Evolutionary conservation across 2,797 vertebrate genomes (phyloP), one percentile per base, ranked within the genome.

Genomic region (Alosa sapidissima): DNA sequence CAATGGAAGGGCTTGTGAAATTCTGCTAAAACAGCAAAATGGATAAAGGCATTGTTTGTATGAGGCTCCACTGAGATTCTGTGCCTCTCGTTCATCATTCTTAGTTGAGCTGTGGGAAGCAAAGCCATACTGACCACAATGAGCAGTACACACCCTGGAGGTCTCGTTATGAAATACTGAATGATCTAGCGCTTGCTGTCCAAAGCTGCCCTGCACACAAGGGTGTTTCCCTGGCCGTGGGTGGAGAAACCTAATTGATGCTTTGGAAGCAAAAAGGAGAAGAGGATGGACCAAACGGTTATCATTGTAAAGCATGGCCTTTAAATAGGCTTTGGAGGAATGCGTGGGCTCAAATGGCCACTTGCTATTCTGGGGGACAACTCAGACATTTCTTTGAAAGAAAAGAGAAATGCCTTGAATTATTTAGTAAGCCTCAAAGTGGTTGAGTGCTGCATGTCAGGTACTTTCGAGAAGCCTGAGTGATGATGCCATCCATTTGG

Each of bases 371-470:
- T 78, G 2, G 19, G 41, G 36, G 72, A 78, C 19, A 78, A 47
- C 41, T 62, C 58, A 24, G 58, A 78, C 68, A 75, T 75, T 75
- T 75, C 72, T 47, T 78, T 78, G 72, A 78, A 41, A 78, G 41
- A 78, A 78, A 78, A 78, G 41, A 78, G 72, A 78, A 78, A 78
- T 78, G 41, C 72, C 72, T 78, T 78, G 41, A 78, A 78, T 78
- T 78, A 78, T 78, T 78, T 78, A 78, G 16, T 13, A 45, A 47
- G 36, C 72, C 41, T 78, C 72, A 78, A 21, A 78, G 72, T 78
- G 72, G 72, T 78, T 78, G 36, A 78, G 36, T 78, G 72, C 36
- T 47, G 72, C 33, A 45, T 75, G 68, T 75, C 68, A 75, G 68
- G 68, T 75, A 45, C 41, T 47, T 78, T 47, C 19, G 36, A 45